These are phyloP conservation scores for Verasper variegatus DNA, from an alignment of 2,113 vertebrate species.

Conservation along the genomic window DNA sequence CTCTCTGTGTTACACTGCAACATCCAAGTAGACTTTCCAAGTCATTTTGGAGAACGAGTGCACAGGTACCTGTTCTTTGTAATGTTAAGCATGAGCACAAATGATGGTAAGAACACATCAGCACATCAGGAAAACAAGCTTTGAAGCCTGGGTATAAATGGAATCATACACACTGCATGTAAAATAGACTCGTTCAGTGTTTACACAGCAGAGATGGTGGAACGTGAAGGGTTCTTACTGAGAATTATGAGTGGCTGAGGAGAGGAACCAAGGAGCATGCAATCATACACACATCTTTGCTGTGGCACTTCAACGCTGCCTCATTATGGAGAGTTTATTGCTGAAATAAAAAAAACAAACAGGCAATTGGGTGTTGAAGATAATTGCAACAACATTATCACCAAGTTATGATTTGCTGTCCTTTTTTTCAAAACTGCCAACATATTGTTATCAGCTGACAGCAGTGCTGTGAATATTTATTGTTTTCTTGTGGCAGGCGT, in stretches of 20 bases:
- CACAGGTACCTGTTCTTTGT: not conserved
- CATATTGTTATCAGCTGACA: not conserved
- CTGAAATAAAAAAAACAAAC: constrained; percentile 42
- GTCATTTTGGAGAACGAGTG: too few species aligned
- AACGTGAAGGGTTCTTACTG: constrained; percentile 53
- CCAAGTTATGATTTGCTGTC: constrained; percentile 23
- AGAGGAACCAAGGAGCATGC: constrained; percentile 38
- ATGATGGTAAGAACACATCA: not conserved
- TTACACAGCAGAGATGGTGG: constrained; percentile 20
- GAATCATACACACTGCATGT: not conserved
- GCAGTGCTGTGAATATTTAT: constrained; percentile 5
- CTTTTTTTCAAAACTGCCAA: not conserved
- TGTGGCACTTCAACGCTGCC: constrained; percentile 56
- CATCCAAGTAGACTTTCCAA: not conserved
- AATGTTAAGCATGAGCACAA: not conserved
- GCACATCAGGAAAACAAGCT: not conserved
- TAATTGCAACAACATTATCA: constrained; percentile 40
- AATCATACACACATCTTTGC: constrained; percentile 53
- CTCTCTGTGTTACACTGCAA: not conserved
- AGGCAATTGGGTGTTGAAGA: constrained; percentile 48
- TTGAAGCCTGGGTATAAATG: not conserved
- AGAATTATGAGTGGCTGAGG: constrained; percentile 33
- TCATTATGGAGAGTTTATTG: constrained; percentile 69
- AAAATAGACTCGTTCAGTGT: not conserved
- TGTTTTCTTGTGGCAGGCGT: not conserved